Evolutionary conservation across 64 coral and sea anemone genomes (phyloP), one percentile per base, ranked within the genome.

Genomic region (Exaiptasia diaphana): DNA sequence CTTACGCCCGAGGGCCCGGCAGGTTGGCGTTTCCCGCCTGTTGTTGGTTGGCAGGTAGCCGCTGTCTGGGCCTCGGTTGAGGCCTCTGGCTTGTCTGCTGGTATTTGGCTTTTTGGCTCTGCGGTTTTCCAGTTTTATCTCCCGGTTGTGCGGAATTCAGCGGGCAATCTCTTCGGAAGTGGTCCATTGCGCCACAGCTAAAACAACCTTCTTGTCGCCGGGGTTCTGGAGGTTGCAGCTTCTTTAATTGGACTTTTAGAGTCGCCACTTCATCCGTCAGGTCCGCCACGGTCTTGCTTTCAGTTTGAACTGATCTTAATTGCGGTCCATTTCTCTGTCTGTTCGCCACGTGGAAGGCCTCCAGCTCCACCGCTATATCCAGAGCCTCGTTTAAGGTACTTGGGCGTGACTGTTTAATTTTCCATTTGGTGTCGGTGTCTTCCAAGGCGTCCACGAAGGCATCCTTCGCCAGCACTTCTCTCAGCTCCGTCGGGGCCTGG

Each of bases 1-100:
- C 48, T 83, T 65, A 0, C 20, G 80, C 65, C 80, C 64, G 41
- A 0, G 60, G 67, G 61, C 78, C 31, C 41, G 41, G 61, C 78
- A 68, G 62, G 20, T 7, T 71, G 27, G 36, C 9, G 65, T 83
- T 71, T 83, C 78, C 46, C 50, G 5, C 43, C 15, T 46, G 43
- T 15, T 46, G 43, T 46, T 46, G 6, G 6, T 6, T 46, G 43
- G 43, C 15, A 8, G 6, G 43, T 46, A 15, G 6, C 15, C 43
- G n/a, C n/a, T n/a, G n/a, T n/a, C n/a, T n/a, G n/a, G n/a, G n/a
- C n/a, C n/a, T n/a, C n/a, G n/a, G n/a, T n/a, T n/a, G n/a, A n/a
- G n/a, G n/a, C n/a, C n/a, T n/a, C n/a, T n/a, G 69, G 50, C 21
- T 0, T 25, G 44, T 45, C 69, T 48, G 20, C 1, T 22, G 41